These are phyloP conservation scores for Gymnothorax javanicus DNA, from an alignment of 2,797 vertebrate genomes.

Conservation along the genomic window DNA sequence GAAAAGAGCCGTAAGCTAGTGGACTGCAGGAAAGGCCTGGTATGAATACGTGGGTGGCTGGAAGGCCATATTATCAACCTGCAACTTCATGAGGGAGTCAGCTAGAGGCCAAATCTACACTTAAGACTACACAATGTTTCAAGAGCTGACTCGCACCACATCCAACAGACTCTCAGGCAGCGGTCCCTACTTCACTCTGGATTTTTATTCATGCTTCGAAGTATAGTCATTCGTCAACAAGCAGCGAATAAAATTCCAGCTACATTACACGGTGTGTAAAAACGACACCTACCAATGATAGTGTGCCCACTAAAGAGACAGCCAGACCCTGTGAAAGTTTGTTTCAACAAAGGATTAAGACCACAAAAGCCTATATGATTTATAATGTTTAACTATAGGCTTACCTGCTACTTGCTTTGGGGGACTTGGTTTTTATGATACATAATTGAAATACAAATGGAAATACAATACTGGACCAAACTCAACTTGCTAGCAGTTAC, in stretches of 20 bases:
- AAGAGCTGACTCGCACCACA: not conserved
- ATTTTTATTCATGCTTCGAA: not conserved
- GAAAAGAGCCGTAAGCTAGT: not conserved
- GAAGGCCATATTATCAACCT: not conserved
- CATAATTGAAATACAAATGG: not conserved
- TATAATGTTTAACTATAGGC: not conserved
- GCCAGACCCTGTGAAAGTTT: not conserved
- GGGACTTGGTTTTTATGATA: not conserved
- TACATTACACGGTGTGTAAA: not conserved
- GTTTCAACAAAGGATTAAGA: not conserved
- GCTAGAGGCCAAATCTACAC: not conserved
- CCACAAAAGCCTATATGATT: not conserved
- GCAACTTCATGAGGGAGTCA: not conserved
- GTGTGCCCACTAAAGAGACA: not conserved
- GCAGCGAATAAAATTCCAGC: not conserved
- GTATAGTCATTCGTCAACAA: not conserved
- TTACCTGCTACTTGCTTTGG: not conserved
- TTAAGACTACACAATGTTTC: not conserved
- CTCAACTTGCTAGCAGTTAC: constrained; percentile 1
- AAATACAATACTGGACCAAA: not conserved
- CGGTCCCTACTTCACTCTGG: not conserved
- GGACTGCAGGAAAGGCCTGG: not conserved
- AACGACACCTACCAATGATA: not conserved
- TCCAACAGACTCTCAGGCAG: not conserved
- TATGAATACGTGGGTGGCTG: not conserved